Evolutionary conservation across 1,140 invertebrate genomes (phyloP), one percentile per base, ranked within the genome.

Genomic region (Cyclina sinensis): DNA sequence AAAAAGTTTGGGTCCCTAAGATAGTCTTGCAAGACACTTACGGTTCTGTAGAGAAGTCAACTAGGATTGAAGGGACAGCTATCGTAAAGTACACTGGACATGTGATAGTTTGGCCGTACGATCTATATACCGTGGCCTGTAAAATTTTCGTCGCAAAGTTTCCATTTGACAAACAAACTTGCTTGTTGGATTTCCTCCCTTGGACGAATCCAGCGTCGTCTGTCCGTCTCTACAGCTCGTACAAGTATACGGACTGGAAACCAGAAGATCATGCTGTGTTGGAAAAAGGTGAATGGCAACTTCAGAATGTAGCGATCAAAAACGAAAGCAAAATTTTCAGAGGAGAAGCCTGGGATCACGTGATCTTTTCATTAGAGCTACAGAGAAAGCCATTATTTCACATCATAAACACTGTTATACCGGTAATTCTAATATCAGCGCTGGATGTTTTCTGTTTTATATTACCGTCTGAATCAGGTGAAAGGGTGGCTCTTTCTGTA

Each of bases 171-270:
- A 80, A 98, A 95, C 98, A 99, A 95, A 98, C 98, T 37, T 99
- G 98, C 96, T 98, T 98, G 95, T 98, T 99, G 98, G 98, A 98
- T 95, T 99, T 99, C 92, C 98, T 98, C 1, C 98, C 98, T 0
- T 99, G 99, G 99, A 99, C 98, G 0, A 99, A 99, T 94, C 37
- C 46, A 4, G 30, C 35, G 7, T 68, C 37, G 7, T 65, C 70
- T 37, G 54, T 86, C 30, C 18, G 7, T 32, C 39, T 83, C 2
- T 16, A 35, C 21, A 86, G n/a, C 37, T 76, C 48, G 46, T 12
- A 24, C 39, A 24, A 32, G 65, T 21, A 24, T 43, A 24, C 27
- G 30, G 18, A 11, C 16, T 30, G 21, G 73, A 79, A 9, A 35
- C 32, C 14, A 57, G 62, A 43, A 35, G 43, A 37, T 24, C 62